Percentiles rank a stretch among this genome's conserved stretches.
phyloP scores from a whole-genome alignment of 1,140 invertebrate genomes.

The Popillia japonica region DNA sequence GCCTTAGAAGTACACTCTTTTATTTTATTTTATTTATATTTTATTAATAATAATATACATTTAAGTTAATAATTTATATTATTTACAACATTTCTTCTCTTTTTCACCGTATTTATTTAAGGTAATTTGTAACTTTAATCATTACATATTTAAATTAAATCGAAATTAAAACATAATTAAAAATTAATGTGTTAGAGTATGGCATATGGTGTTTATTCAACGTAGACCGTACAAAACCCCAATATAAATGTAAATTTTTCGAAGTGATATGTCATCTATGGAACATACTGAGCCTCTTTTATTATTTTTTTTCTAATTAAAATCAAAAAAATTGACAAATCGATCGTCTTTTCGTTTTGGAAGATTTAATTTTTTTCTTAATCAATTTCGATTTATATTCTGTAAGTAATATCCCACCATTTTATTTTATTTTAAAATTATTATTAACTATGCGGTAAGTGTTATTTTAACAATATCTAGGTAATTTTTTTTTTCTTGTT shows the following conservation, averaged over 20 bases:
- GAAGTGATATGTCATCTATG: too few relatives aligned
- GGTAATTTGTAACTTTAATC: not conserved
- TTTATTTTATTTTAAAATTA: not conserved
- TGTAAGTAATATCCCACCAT: too few relatives aligned
- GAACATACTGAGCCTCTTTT: too few relatives aligned
- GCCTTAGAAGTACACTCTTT: not conserved
- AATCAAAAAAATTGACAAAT: too few relatives aligned
- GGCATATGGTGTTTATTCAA: not conserved
- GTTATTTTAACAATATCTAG: conserved; percentile 25
- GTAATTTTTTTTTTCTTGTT: conserved; percentile 14
- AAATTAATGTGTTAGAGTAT: too few relatives aligned
- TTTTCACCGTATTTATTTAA: not conserved
- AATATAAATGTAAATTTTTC: not conserved
- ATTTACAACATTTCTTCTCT: not conserved
- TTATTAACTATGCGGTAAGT: not conserved
- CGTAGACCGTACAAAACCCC: too few relatives aligned
- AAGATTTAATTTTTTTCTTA: not conserved
- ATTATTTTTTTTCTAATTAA: too few relatives aligned
- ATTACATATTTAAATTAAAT: too few relatives aligned
- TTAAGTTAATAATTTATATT: not conserved
- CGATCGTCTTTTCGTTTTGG: too few relatives aligned
- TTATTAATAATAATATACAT: conserved; percentile 20
- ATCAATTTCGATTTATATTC: too few relatives aligned
- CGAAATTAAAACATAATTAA: not conserved
- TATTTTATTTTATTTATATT: conserved; percentile 33